Conservation (phyloP, 2,888 invertebrate genomes). For the Panzeria rudis region DNA sequence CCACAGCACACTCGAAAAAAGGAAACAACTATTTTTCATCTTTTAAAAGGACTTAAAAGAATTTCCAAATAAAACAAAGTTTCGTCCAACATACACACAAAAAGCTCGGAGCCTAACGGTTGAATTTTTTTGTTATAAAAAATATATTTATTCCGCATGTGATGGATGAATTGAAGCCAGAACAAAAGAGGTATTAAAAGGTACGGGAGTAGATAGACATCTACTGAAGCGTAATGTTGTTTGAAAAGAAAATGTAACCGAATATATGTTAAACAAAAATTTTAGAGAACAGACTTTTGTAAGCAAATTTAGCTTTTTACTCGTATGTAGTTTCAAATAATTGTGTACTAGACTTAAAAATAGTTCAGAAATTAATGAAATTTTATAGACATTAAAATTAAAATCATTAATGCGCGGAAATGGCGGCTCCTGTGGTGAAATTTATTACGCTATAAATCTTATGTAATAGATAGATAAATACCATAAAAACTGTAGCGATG, state of each 20-base stretch:
- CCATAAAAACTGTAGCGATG: too few relatives aligned
- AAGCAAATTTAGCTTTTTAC: background rate
- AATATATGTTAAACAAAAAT: background rate
- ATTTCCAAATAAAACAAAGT: conserved; percentile 9
- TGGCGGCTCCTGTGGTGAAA: too few relatives aligned
- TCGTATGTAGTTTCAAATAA: background rate
- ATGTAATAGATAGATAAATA: too few relatives aligned
- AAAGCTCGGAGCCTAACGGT: conserved; percentile 60
- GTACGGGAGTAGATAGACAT: conserved; percentile 59
- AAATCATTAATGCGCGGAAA: too few relatives aligned
- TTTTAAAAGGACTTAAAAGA: conserved; percentile 44
- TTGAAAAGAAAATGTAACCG: conserved; percentile 42
- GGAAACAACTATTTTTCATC: conserved; percentile 35
- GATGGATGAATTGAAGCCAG: conserved; percentile 60
- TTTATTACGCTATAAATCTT: too few relatives aligned
- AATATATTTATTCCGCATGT: conserved; percentile 65
- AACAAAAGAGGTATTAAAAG: conserved; percentile 49
- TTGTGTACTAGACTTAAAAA: background rate
- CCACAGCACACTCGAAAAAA: conserved; percentile 42
- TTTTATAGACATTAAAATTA: background rate
- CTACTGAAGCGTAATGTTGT: conserved; percentile 74
- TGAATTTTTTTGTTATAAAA: conserved; percentile 24
- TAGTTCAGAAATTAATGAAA: background rate
- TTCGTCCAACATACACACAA: background rate
- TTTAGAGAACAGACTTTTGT: background rate